phyloP scores from a whole-genome alignment of 2,113 vertebrate genomes.

The Jaculus jaculus region DNA sequence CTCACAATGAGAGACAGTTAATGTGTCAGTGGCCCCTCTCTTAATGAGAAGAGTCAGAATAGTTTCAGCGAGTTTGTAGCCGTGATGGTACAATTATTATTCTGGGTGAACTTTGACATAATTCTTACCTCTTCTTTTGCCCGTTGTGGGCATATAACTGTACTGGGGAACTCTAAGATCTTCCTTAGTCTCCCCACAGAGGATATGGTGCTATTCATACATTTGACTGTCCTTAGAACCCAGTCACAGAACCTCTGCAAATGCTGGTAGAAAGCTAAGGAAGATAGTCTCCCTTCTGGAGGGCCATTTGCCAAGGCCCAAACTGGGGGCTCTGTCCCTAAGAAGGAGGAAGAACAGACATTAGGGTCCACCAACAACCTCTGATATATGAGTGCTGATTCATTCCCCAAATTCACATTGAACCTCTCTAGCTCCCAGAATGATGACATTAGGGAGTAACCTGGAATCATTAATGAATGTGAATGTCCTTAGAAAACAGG shows the following conservation, averaged over 20 bases:
- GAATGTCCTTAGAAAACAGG: no score
- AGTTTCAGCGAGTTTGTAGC: no score
- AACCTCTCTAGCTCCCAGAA: not conserved
- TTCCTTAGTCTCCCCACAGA: not conserved
- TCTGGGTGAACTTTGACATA: fast-evolving
- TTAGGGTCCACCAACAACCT: not conserved
- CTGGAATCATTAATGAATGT: no score
- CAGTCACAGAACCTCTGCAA: not conserved
- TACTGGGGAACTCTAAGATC: not conserved
- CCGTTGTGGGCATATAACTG: not conserved
- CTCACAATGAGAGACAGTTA: not conserved
- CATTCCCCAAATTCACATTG: not conserved
- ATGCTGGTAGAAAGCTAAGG: not conserved
- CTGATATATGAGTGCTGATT: not conserved
- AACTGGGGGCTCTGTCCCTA: not conserved
- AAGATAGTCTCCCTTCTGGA: no score
- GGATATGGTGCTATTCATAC: fast-evolving
- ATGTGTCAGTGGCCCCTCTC: not conserved
- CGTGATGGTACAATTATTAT: fast-evolving
- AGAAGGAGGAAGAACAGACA: not conserved
- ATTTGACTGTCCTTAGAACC: not conserved
- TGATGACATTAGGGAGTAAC: not conserved
- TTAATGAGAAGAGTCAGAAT: no score
- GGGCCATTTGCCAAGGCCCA: not conserved
- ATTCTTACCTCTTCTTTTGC: not conserved